Conservation (phyloP, 2,113 vertebrate genomes). For the Caranx ignobilis region DNA sequence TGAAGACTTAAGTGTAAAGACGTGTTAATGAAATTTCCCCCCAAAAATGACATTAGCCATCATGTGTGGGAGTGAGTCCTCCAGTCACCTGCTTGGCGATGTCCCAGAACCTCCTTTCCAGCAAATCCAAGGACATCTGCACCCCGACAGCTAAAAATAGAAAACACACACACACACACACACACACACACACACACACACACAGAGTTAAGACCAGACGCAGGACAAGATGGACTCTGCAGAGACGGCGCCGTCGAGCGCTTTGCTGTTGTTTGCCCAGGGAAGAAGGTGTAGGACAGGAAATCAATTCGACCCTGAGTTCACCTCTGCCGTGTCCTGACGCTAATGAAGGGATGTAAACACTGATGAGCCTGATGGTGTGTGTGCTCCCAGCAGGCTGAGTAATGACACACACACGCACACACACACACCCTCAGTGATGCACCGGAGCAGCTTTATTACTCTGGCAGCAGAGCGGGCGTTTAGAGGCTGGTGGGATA, state of each 20-base stretch:
- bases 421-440: background rate
- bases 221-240: conserved; percentile 49
- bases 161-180: conserved; percentile 44
- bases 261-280: conserved; percentile 26
- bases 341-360: conserved; percentile 63
- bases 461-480: background rate
- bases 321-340: conserved; percentile 54
- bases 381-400: conserved; percentile 36
- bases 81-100: conserved; percentile 75
- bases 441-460: conserved; percentile 40
- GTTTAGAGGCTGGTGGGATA: background rate
- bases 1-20: background rate
- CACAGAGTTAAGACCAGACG: conserved; percentile 23
- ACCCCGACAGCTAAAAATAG: conserved; percentile 77
- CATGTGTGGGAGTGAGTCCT: conserved; percentile 28
- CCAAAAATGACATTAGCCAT: background rate
- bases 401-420: conserved; percentile 1
- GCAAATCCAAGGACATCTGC: conserved; percentile 78
- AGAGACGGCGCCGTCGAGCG: conserved; percentile 7
- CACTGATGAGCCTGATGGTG: conserved; percentile 52
- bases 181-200: conserved; percentile 46
- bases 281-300: conserved; percentile 32
- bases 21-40: background rate
- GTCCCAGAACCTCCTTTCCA: conserved; percentile 78
- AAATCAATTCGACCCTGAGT: conserved; percentile 57